Conservation (phyloP, 2,797 vertebrate species). For the Ctenochaetus hawaiiensis region DNA sequence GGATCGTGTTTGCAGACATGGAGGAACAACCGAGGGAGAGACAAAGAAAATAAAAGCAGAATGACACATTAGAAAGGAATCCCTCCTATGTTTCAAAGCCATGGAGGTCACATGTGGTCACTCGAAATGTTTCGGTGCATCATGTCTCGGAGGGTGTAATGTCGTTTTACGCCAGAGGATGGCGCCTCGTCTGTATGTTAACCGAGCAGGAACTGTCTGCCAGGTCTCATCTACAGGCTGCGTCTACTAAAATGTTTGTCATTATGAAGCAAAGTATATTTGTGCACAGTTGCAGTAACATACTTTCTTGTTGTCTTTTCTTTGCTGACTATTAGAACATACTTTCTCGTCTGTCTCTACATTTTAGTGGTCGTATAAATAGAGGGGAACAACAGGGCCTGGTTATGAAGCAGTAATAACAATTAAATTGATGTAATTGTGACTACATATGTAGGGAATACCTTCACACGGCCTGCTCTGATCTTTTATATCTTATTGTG, state of each 20-base stretch:
- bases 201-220: conserved; percentile 22
- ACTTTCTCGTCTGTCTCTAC: not conserved
- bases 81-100: conserved; percentile 67
- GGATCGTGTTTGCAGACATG: conserved; percentile 45
- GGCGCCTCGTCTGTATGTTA: conserved; percentile 72
- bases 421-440: not conserved
- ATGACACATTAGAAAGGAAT: conserved; percentile 65
- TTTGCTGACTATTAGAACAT: not conserved
- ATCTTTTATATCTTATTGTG: conserved; percentile 41
- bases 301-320: conserved; percentile 1
- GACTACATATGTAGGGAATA: not conserved
- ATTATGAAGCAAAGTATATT: not conserved
- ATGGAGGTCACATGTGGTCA: conserved; percentile 74
- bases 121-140: conserved; percentile 46
- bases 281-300: not conserved
- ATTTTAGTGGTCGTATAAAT: conserved; percentile 8
- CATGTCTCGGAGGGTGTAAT: conserved; percentile 53
- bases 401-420: conserved; percentile 6
- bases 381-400: not conserved
- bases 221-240: conserved; percentile 3
- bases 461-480: conserved; percentile 21
- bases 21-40: conserved; percentile 40
- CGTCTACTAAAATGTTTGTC: conserved; percentile 23
- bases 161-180: conserved; percentile 64
- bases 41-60: conserved; percentile 54